phyloP scores from a whole-genome alignment of 2,797 vertebrate species.

The Alectoris magna region DNA sequence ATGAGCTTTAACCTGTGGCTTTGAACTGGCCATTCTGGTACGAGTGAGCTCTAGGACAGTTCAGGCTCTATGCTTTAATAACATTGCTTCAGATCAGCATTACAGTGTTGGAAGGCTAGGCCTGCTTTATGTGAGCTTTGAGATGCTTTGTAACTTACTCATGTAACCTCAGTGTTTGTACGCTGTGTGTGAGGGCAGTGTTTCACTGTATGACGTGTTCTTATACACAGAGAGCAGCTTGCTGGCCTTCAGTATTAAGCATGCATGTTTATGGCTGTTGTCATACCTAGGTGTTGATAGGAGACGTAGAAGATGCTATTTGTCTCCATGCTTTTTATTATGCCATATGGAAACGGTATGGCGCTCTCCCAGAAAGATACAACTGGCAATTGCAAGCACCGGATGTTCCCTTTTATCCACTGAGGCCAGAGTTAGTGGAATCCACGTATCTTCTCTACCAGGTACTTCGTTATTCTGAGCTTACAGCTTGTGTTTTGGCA shows the following conservation, averaged over 20 bases:
- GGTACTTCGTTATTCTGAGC: constrained; percentile 74
- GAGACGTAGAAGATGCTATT: constrained; percentile 98
- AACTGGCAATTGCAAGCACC: constrained; percentile 99
- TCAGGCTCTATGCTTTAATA: not conserved
- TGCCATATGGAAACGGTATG: constrained; percentile 98
- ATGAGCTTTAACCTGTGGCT: not conserved
- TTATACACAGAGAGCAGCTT: not conserved
- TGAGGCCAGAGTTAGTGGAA: constrained; percentile 96
- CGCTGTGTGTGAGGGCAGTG: too few species aligned
- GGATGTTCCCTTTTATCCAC: constrained; percentile 95
- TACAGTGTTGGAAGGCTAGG: not conserved
- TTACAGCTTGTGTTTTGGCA: not conserved
- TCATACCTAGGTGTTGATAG: constrained; percentile 88
- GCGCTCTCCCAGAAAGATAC: constrained; percentile 95
- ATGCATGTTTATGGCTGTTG: not conserved
- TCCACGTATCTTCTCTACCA: constrained; percentile 98
- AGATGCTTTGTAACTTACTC: not conserved
- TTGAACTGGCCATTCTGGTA: not conserved
- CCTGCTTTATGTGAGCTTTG: not conserved
- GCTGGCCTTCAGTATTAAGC: not conserved
- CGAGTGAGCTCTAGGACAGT: not conserved
- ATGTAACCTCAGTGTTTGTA: not conserved
- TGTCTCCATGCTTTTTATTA: constrained; percentile 99
- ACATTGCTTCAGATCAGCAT: not conserved
- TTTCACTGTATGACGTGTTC: not conserved